These are phyloP conservation scores for Ctenodactylus gundi DNA, from an alignment of 2,113 vertebrate species.

Conservation along the genomic window DNA sequence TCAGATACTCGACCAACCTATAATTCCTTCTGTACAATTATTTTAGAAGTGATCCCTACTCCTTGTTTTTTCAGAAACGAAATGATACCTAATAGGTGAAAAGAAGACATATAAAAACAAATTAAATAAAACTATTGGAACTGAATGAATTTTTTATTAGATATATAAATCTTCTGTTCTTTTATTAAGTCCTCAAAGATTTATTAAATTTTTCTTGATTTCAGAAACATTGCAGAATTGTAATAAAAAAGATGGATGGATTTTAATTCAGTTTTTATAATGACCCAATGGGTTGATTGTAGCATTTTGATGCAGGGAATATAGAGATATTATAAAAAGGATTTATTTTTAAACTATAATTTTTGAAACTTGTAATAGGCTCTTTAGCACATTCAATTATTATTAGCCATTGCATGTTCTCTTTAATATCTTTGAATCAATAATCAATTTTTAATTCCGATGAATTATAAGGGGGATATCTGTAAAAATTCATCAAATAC, in stretches of 20 bases:
- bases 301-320: constrained; percentile 72
- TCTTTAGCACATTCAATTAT: constrained; percentile 30
- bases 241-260: constrained; percentile 78
- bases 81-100: constrained; percentile 74
- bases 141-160: constrained; percentile 80
- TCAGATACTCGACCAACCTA: background rate
- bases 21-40: constrained; percentile 16
- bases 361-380: constrained; percentile 43
- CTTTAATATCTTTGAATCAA: constrained; percentile 27
- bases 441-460: constrained; percentile 56
- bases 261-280: constrained; percentile 82
- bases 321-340: constrained; percentile 68
- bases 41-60: constrained; percentile 53
- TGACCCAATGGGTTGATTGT: constrained; percentile 73
- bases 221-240: constrained; percentile 78
- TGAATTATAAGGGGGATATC: constrained; percentile 7
- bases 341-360: constrained; percentile 65
- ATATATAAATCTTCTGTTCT: constrained; percentile 81
- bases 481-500: background rate
- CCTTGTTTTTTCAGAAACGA: constrained; percentile 72
- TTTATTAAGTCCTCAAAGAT: constrained; percentile 82
- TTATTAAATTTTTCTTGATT: constrained; percentile 83
- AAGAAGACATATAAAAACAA: constrained; percentile 77
- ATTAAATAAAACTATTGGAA: constrained; percentile 74
- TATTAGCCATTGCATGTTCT: constrained; percentile 26